These are phyloP conservation scores for Eospalax fontanierii DNA, from an alignment of 2,797 vertebrate genomes.

Conservation along the genomic window DNA sequence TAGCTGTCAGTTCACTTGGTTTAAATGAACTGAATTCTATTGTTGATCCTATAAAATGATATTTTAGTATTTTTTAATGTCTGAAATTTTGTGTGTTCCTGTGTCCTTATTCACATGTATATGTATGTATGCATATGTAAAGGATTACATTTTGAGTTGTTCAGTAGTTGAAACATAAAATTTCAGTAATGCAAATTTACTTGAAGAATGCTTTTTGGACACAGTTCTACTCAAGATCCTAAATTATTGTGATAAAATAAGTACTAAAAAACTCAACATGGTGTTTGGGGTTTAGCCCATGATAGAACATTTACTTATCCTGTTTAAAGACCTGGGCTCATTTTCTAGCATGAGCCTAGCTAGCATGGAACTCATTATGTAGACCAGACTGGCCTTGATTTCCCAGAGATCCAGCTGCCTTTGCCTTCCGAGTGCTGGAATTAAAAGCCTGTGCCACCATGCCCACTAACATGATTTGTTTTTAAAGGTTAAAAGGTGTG, in stretches of 20 bases:
- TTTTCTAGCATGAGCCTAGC: background rate
- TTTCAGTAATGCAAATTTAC: slow-evolving; percentile 61
- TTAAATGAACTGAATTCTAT: slow-evolving; percentile 66
- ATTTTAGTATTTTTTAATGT: slow-evolving; percentile 59
- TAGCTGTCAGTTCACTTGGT: slow-evolving; percentile 85
- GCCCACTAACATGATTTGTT: background rate
- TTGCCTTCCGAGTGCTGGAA: background rate
- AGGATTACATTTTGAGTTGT: slow-evolving; percentile 53
- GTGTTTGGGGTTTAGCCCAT: background rate
- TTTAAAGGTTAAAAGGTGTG: background rate
- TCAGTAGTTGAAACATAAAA: slow-evolving; percentile 67
- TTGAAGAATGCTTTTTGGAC: background rate
- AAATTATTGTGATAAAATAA: slow-evolving; percentile 12
- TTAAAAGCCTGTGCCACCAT: background rate
- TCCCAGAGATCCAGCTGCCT: background rate
- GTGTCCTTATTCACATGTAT: background rate
- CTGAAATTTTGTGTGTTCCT: slow-evolving; percentile 46
- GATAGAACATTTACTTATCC: background rate
- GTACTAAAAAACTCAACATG: slow-evolving; percentile 16
- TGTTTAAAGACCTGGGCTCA: background rate
- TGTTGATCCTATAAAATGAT: slow-evolving; percentile 49
- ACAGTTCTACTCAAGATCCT: slow-evolving; percentile 50
- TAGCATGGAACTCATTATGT: background rate
- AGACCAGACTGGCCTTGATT: background rate
- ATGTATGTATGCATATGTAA: background rate